Base-by-base conservation (phyloP, 1,140 invertebrate genomes). In the Euura saliciscinereae region DNA sequence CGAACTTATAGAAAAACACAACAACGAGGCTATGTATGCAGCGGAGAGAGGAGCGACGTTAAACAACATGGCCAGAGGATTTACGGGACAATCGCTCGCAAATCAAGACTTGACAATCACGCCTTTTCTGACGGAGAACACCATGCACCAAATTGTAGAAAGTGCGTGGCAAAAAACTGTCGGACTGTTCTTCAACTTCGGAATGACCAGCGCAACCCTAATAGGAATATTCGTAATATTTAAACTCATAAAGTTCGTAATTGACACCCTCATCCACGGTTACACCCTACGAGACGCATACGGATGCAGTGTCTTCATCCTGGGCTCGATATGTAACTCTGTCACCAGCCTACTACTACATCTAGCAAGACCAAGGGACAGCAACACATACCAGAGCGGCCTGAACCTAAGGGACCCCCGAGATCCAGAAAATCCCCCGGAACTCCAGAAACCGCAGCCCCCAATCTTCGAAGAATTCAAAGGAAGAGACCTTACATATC, bases 291-390 rank as follows among this genome's bases (percentile, higher is more conserved):
- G 71, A 10, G 44, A 70, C 6, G 43, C 71, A n/a, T 72, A 75
- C 45, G 70, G 74, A 66, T 72, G 74, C 70, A 72, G 67, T 44
- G n/a, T 72, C n/a, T 13, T 68, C 68, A n/a, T 74, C 2, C 43
- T 74, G n/a, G 70, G 45, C 6, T 65, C 73, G 10, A 59, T 74
- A 59, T 71, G 65, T 65, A 66, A 71, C 69, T 74, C 73, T 11
- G 42, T 72, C 11, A 72, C 70, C 28, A 6, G 68, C 43, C 69
- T 74, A 43, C 45, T 74, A 28, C 13, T 74, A 2, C 65, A 74
- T 11, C 43, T 74, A 44, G 43, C 28, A 8, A 42, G 66, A 6
- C 66, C 10, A 67, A 67, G n/a, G n/a, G n/a, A n/a, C n/a, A n/a
- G n/a, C n/a, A n/a, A n/a, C n/a, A n/a, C n/a, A n/a, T n/a, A n/a